phyloP scores from a whole-genome alignment of 2,888 invertebrate genomes.

The Ferdinandea cuprea region DNA sequence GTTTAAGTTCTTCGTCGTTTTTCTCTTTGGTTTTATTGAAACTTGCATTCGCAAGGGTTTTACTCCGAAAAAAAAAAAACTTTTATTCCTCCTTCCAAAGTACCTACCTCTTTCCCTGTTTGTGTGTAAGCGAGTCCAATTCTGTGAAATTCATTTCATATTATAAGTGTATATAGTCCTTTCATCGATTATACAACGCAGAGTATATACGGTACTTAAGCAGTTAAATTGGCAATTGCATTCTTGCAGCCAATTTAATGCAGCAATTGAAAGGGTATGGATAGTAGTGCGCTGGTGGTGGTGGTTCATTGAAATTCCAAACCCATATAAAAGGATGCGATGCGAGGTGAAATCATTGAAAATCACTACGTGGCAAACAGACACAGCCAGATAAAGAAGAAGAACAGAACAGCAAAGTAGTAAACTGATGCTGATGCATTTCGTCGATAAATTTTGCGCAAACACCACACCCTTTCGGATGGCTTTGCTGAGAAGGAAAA shows the following conservation, averaged over 20 bases:
- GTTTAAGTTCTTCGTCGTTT: conserved; percentile 28
- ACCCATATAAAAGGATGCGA: conserved; percentile 33
- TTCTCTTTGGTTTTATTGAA: conserved; percentile 23
- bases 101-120: conserved; percentile 12
- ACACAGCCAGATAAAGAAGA: no score
- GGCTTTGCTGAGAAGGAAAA: background rate
- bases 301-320: conserved; percentile 52
- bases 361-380: conserved; percentile 9
- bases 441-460: conserved; percentile 49
- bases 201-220: conserved; percentile 63
- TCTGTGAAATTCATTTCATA: conserved; percentile 34
- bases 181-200: conserved; percentile 54
- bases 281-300: no score
- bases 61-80: conserved; percentile 10
- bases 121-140: conserved; percentile 36
- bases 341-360: conserved; percentile 18
- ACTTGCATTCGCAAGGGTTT: conserved; percentile 43
- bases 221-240: conserved; percentile 69
- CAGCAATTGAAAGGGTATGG: conserved; percentile 35
- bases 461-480: background rate
- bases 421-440: conserved; percentile 33
- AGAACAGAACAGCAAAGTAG: background rate
- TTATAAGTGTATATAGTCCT: conserved; percentile 5
- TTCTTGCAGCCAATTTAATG: conserved; percentile 57
- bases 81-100: no score